Base-by-base conservation (phyloP, 2,113 vertebrate genomes). In the Numida meleagris region DNA sequence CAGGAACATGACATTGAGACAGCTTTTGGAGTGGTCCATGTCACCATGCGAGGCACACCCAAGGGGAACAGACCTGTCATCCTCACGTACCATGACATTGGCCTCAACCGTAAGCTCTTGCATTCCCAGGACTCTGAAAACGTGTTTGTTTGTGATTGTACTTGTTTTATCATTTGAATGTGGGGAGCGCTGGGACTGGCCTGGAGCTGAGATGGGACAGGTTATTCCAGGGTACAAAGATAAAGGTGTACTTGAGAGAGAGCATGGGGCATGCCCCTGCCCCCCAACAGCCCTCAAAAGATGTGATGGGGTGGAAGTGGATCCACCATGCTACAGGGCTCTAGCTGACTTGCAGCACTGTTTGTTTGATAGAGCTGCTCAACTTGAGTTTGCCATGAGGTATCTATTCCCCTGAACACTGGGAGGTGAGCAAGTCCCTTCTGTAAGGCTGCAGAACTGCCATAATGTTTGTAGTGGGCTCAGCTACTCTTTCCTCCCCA, bases 1-100 rank as follows among this genome's bases (percentile, higher is more conserved):
- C 96, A 99, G 99, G 99, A 99, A 96, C 99, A 99, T 77, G 99
- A 99, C 66, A 98, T 99, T 84, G 99, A 99, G 97, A 99, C 99
- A 61, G 97, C 98, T 48, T 98, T 98, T 0, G 99, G 99, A 46
- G 95, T 99, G 91, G 98, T 99, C 82, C 99, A 99, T 12, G 98
- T 99, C 81, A 99, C 99, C 94, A 98, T 99, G 98, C 97, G 99
- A 86, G 99, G 99, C 40, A 98, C 97, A 25, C 98, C 98, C 15
- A 99, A 98, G 93, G 98, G 98, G 93, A 99, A 98, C 97, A 98
- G 98, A 96, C 99, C 99, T 13, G 98, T 99, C 87, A 99, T 99
- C 97, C 98, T 99, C 91, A 99, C 99, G 18, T 99, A 99, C 97
- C 99, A 99, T 75, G 99, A 99, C 97, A 98, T 99, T 61, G 99